These are phyloP conservation scores for Entomobrya proxima DNA, from an alignment of 2,888 invertebrate species.

Conservation along the genomic window DNA sequence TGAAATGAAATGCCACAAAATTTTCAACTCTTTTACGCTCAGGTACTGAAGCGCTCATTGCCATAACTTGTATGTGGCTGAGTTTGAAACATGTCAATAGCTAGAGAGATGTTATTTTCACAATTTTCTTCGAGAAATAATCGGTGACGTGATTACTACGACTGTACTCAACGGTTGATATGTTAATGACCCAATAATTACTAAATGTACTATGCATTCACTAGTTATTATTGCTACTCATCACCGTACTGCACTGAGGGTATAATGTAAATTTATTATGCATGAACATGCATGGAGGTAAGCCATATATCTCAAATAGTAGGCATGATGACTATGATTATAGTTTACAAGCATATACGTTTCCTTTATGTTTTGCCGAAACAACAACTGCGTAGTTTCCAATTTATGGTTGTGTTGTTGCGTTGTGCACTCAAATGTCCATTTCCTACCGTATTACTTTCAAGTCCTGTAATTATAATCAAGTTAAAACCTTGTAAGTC, in stretches of 20 bases:
- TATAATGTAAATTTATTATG: not conserved
- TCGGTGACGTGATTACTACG: not conserved
- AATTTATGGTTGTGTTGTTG: not conserved
- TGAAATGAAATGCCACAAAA: not conserved
- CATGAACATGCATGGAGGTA: not conserved
- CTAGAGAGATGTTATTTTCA: too few species aligned
- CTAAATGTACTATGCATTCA: slow-evolving; percentile 1
- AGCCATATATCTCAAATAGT: not conserved
- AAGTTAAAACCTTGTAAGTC: slow-evolving; percentile 1
- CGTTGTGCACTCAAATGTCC: slow-evolving; percentile 10
- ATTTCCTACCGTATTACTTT: slow-evolving; percentile 12
- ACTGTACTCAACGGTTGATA: slow-evolving; percentile 5
- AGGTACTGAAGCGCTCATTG: not conserved
- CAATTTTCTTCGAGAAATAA: not conserved
- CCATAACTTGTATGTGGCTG: not conserved
- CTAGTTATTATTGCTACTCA: not conserved
- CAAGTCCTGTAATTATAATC: slow-evolving; percentile 31
- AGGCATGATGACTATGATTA: slow-evolving; percentile 17
- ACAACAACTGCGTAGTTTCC: not conserved
- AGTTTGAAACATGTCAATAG: slow-evolving; percentile 4
- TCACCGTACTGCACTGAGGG: not conserved
- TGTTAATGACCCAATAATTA: slow-evolving; percentile 35
- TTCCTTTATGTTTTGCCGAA: slow-evolving; percentile 12
- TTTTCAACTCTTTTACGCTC: not conserved
- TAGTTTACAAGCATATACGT: slow-evolving; percentile 2